A percentile compares a stretch with the other conserved stretches of the same genome.
Evolutionary conservation across 2,888 invertebrate species (phyloP).

Genomic region (Tachina lurida): DNA sequence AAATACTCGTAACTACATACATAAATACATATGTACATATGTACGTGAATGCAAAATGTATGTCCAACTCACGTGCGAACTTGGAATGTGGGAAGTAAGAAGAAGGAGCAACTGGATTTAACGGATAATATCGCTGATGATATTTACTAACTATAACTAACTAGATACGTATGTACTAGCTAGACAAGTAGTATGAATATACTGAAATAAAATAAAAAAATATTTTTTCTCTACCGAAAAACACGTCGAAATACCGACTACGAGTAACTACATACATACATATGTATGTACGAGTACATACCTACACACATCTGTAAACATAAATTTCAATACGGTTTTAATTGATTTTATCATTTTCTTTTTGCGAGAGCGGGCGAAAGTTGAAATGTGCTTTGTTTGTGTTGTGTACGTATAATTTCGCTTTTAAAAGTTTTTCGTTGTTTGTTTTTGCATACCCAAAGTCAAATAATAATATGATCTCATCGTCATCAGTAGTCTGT

Average conservation of each 20-base stretch:
- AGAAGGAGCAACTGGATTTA: constrained; percentile 29
- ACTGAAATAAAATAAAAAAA: constrained; percentile 49
- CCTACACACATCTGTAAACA: background rate
- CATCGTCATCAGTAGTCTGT: constrained; percentile 72
- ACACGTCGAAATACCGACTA: constrained; percentile 39
- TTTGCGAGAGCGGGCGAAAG: constrained; percentile 53
- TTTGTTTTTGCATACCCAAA: constrained; percentile 72
- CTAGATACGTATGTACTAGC: background rate
- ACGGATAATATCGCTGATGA: constrained; percentile 20
- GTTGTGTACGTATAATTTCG: constrained; percentile 52
- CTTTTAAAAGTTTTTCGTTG: constrained; percentile 44
- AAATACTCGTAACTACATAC: background rate
- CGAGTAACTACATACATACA: background rate
- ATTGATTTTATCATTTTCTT: constrained; percentile 53
- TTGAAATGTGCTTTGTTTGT: constrained; percentile 44
- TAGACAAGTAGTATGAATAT: constrained; percentile 44
- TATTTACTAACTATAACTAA: background rate
- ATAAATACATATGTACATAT: too few relatives aligned
- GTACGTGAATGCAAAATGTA: background rate
- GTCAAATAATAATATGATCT: constrained; percentile 77
- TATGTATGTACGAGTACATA: background rate
- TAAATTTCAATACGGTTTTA: constrained; percentile 59
- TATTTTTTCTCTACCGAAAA: constrained; percentile 39
- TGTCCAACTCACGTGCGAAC: constrained; percentile 60
- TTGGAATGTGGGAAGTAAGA: constrained; percentile 58